Percentiles rank a stretch among this genome's conserved stretches.
These are phyloP conservation scores for Apis mellifera DNA, from an alignment of 1,140 invertebrate species.

Conservation along the genomic window DNA sequence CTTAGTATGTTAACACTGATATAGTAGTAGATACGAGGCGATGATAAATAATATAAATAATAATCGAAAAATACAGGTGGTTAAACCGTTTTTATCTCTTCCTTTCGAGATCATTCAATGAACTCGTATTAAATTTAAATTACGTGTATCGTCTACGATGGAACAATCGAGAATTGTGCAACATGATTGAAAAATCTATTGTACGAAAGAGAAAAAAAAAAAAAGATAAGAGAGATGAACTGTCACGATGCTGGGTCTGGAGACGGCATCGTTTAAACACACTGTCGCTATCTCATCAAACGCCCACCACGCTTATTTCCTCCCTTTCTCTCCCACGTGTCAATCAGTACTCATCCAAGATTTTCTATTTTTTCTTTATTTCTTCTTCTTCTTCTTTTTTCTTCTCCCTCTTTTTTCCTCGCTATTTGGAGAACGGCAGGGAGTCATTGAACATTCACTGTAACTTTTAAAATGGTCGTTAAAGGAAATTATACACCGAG, in stretches of 20 bases:
- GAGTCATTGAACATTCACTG: not conserved
- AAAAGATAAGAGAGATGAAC: not conserved
- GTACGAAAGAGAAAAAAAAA: not conserved
- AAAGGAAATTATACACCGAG: conserved; percentile 1
- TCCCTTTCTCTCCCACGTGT: conserved; percentile 14
- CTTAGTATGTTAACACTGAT: too few relatives aligned
- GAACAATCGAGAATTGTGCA: not conserved
- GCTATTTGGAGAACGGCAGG: not conserved
- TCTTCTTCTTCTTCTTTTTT: too few relatives aligned
- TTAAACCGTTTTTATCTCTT: too few relatives aligned
- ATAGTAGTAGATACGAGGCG: too few relatives aligned
- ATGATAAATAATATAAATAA: too few relatives aligned
- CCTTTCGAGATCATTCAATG: too few relatives aligned
- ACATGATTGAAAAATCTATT: not conserved
- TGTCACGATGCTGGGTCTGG: not conserved
- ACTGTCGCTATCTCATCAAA: conserved; percentile 4
- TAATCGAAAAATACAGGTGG: too few relatives aligned
- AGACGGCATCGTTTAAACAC: not conserved
- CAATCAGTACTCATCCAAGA: conserved; percentile 11
- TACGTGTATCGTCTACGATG: not conserved
- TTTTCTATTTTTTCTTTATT: not conserved
- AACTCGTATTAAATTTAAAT: not conserved
- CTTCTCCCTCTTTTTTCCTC: not conserved
- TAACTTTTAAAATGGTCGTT: not conserved
- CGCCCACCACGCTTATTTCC: conserved; percentile 14